These are phyloP conservation scores for Schlechtendalia chinensis DNA, from an alignment of 1,140 invertebrate species.

Conservation along the genomic window DNA sequence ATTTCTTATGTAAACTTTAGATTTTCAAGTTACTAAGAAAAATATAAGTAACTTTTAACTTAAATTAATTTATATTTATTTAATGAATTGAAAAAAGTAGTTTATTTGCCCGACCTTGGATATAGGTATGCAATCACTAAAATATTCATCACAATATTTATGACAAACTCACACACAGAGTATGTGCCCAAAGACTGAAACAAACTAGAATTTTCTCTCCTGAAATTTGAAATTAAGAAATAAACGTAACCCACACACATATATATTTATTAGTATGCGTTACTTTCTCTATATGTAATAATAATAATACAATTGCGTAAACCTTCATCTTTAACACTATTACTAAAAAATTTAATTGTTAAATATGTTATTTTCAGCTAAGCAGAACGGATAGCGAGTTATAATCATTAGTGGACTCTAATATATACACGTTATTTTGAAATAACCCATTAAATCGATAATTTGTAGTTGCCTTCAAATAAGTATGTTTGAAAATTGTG, in stretches of 20 bases:
- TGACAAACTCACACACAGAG: not conserved
- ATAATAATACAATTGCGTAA: constrained; percentile 29
- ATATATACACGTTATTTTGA: not conserved
- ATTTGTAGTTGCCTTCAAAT: not conserved
- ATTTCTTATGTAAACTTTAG: too few relatives aligned
- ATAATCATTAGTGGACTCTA: not conserved
- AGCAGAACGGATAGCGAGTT: constrained; percentile 2
- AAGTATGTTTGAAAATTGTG: not conserved
- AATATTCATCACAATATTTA: too few relatives aligned
- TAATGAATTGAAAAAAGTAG: too few relatives aligned
- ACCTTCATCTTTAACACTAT: not conserved
- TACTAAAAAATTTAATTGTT: constrained; percentile 1
- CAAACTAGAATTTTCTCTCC: not conserved
- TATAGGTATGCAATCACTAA: too few relatives aligned
- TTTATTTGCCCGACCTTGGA: too few relatives aligned
- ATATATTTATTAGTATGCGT: not conserved
- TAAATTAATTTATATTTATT: too few relatives aligned
- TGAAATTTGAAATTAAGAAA: not conserved
- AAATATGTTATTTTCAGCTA: constrained; percentile 14
- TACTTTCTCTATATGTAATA: constrained; percentile 28
- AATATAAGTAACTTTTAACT: too few relatives aligned
- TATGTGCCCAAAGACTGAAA: not conserved
- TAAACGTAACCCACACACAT: not conserved
- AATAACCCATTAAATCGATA: constrained; percentile 2
- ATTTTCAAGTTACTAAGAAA: too few relatives aligned